These are phyloP conservation scores for Andricus curvator DNA, from an alignment of 2,888 invertebrate species.

Conservation along the genomic window DNA sequence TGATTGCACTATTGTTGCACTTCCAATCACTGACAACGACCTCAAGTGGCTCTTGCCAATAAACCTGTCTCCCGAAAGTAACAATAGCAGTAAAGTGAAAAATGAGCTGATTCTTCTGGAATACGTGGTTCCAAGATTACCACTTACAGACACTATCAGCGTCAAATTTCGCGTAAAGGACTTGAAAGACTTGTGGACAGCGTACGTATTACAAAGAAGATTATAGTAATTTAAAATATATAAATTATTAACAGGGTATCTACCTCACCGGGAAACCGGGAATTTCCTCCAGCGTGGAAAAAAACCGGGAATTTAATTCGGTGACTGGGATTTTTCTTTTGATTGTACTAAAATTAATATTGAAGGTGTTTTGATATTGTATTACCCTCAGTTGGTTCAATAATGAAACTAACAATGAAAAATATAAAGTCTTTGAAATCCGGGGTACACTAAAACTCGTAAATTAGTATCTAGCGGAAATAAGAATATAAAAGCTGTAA, in stretches of 20 bases:
- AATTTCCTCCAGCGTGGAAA: too few relatives aligned
- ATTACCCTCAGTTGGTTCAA: too few relatives aligned
- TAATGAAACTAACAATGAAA: too few relatives aligned
- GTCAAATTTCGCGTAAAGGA: constrained; percentile 59
- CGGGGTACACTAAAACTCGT: too few relatives aligned
- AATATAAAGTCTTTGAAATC: not conserved
- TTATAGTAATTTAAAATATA: constrained; percentile 9
- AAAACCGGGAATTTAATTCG: too few relatives aligned
- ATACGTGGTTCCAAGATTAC: constrained; percentile 66
- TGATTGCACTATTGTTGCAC: constrained; percentile 68
- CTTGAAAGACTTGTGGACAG: constrained; percentile 63
- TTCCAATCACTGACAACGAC: constrained; percentile 66
- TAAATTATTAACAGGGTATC: not conserved
- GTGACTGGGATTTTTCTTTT: too few relatives aligned
- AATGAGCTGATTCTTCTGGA: constrained; percentile 56
- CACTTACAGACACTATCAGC: constrained; percentile 62
- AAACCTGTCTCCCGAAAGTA: constrained; percentile 59
- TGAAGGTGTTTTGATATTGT: too few relatives aligned
- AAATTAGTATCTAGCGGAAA: too few relatives aligned
- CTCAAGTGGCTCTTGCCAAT: constrained; percentile 72
- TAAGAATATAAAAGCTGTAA: too few relatives aligned
- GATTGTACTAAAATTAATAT: too few relatives aligned
- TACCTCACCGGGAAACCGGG: too few relatives aligned
- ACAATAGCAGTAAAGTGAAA: not conserved
- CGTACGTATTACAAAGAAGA: constrained; percentile 29